Conservation (phyloP, 2,113 vertebrate genomes). For the Embiotoca jacksoni region DNA sequence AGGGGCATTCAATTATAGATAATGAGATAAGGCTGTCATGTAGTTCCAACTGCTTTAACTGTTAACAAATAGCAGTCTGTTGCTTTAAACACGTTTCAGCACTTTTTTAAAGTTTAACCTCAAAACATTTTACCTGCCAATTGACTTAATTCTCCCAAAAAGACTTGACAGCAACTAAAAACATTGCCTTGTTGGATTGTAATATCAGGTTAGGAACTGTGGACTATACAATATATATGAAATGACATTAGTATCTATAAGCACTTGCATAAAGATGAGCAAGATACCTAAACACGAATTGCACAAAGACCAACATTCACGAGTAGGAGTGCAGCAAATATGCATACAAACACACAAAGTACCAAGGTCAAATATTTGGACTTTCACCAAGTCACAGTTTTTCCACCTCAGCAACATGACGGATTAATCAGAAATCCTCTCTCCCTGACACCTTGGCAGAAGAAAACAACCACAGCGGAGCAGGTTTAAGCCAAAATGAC, state of each 20-base stretch:
- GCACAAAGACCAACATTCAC: neutral
- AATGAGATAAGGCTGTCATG: neutral
- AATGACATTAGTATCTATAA: neutral
- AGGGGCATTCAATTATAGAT: neutral
- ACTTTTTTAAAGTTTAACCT: too few species aligned
- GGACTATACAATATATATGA: neutral
- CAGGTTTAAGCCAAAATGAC: constrained; percentile 23
- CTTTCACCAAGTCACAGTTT: constrained; percentile 16
- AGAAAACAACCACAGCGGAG: constrained; percentile 5
- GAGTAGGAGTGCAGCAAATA: neutral
- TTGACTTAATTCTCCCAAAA: neutral
- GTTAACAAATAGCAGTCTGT: neutral
- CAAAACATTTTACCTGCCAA: too few species aligned
- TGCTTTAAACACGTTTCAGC: neutral
- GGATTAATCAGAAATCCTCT: constrained; percentile 31
- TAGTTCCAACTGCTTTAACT: neutral
- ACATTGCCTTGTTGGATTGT: neutral
- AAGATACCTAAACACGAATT: neutral
- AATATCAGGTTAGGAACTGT: too few species aligned
- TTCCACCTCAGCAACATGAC: constrained; percentile 33
- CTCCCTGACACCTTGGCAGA: constrained; percentile 9
- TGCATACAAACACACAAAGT: neutral
- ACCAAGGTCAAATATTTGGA: constrained; percentile 8
- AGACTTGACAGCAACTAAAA: neutral
- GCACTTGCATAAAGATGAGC: neutral